A percentile compares a stretch with the other conserved stretches of the same genome.
These are phyloP conservation scores for Conus ventricosus DNA, from an alignment of 1,140 invertebrate species.

Conservation along the genomic window DNA sequence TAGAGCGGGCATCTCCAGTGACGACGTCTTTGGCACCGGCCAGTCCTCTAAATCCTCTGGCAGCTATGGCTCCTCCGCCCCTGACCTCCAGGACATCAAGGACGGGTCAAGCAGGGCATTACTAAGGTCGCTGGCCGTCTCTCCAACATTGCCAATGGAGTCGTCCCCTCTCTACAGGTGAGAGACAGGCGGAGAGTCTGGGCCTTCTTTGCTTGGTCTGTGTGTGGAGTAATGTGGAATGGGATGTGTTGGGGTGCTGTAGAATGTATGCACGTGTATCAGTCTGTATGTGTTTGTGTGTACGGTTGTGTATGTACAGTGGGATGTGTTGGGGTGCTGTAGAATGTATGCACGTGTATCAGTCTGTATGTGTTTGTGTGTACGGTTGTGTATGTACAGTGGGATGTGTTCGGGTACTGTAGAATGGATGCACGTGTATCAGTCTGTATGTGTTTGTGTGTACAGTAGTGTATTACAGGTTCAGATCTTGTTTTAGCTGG, in stretches of 20 bases:
- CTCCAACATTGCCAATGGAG: conserved; percentile 93
- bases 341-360: background rate
- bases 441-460: too few species aligned
- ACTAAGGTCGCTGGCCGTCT: conserved; percentile 96
- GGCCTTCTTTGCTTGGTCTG: background rate
- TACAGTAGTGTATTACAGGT: too few species aligned
- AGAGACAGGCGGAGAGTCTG: background rate
- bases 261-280: background rate
- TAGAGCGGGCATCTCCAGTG: conserved; percentile 89
- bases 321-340: background rate
- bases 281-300: too few species aligned
- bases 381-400: too few species aligned
- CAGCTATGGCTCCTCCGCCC: conserved; percentile 73
- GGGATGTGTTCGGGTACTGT: background rate
- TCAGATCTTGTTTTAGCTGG: too few species aligned
- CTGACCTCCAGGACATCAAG: conserved; percentile 94
- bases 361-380: too few species aligned
- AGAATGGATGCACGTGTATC: background rate
- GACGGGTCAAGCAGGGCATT: conserved; percentile 96
- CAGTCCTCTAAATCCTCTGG: conserved; percentile 43
- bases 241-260: background rate
- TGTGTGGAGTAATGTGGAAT: background rate
- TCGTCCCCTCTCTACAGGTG: conserved; percentile 93
- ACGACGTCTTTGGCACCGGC: conserved; percentile 91
- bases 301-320: too few species aligned